phyloP scores from a whole-genome alignment of 1,140 invertebrate genomes.

The Berghia stephanieae region DNA sequence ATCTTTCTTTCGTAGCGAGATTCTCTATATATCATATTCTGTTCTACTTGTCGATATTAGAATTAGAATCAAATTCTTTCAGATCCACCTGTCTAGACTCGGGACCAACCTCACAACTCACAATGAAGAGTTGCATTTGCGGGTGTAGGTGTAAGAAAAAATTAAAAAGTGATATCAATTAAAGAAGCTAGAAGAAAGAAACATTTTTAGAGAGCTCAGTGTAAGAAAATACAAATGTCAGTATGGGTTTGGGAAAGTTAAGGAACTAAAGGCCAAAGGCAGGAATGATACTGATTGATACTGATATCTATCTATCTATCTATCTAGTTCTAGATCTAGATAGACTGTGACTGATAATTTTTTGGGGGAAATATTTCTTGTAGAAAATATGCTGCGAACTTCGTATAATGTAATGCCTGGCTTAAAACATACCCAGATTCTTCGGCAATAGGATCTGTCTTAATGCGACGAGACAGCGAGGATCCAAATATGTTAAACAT shows the following conservation, averaged over 20 bases:
- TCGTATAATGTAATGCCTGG: background rate
- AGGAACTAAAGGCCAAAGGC: background rate
- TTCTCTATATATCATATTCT: no score
- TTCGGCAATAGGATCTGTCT: constrained; percentile 9
- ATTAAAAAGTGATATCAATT: background rate
- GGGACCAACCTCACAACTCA: no score
- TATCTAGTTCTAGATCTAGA: background rate
- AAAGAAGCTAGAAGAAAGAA: background rate
- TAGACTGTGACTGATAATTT: background rate
- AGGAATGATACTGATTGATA: background rate
- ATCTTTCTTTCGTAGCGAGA: no score
- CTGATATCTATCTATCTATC: background rate
- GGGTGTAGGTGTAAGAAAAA: no score
- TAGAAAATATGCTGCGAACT: background rate
- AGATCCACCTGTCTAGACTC: no score
- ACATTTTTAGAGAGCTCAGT: no score
- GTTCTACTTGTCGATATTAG: no score
- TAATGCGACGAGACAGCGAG: background rate
- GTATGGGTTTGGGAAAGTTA: no score
- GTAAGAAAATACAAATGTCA: no score
- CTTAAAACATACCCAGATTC: constrained; percentile 30
- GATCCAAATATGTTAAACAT: constrained; percentile 28
- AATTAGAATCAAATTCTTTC: no score
- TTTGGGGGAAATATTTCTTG: background rate
- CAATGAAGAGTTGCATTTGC: no score